Conservation (phyloP, 2,797 vertebrate genomes). For the Bufotes viridis region DNA sequence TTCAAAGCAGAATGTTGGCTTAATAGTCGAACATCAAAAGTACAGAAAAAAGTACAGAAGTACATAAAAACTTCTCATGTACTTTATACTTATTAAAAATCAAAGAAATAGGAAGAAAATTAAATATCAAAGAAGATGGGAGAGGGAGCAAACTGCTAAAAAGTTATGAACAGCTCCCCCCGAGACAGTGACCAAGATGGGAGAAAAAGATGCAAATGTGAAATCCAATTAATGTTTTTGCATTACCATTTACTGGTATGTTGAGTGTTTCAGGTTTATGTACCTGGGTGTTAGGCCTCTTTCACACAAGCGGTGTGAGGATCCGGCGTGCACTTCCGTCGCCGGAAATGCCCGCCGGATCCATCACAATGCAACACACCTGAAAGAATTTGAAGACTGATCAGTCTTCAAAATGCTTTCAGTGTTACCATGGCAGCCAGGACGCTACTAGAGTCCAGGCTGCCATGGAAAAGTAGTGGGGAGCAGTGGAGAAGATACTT, state of each 20-base stretch:
- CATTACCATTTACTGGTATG: not conserved
- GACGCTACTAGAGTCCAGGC: too few species aligned
- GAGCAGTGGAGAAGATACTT: too few species aligned
- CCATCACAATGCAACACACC: too few species aligned
- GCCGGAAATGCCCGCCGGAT: too few species aligned
- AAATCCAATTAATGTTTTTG: not conserved
- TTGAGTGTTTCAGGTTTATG: not conserved
- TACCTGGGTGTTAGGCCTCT: too few species aligned
- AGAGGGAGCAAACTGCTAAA: not conserved
- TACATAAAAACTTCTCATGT: slow-evolving; percentile 17
- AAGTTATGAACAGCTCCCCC: not conserved
- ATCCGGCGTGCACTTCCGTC: too few species aligned
- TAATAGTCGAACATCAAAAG: not conserved
- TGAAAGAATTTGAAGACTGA: too few species aligned
- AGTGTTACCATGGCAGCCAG: too few species aligned
- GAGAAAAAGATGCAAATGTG: not conserved
- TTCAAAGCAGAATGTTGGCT: not conserved
- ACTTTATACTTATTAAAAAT: not conserved
- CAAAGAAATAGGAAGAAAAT: not conserved
- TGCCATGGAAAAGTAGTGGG: too few species aligned
- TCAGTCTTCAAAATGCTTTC: too few species aligned
- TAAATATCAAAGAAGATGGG: not conserved
- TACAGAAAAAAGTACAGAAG: slow-evolving; percentile 17
- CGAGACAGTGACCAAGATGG: not conserved
- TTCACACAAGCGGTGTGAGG: too few species aligned